Conservation (phyloP, 2,797 vertebrate species). For the Myotis pilosus region DNA sequence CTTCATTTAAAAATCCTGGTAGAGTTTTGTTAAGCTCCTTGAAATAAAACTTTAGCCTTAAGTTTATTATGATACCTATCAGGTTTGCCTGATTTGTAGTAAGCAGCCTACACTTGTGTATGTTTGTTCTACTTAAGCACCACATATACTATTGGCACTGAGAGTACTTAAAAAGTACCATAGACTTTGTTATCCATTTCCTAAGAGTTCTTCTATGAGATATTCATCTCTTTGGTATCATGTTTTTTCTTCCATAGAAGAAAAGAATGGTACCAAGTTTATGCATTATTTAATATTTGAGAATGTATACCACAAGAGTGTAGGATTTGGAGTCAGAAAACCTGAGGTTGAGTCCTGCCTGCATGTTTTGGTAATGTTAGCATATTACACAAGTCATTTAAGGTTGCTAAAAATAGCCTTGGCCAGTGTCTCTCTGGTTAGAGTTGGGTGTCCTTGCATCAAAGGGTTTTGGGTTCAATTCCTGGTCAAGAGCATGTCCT, state of each 20-base stretch:
- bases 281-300: slow-evolving; percentile 14
- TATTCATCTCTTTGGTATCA: background rate
- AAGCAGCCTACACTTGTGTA: background rate
- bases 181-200: background rate
- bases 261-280: background rate
- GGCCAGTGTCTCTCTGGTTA: background rate
- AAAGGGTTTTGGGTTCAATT: background rate
- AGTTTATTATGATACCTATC: slow-evolving; percentile 12
- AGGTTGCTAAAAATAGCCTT: background rate
- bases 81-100: background rate
- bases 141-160: background rate
- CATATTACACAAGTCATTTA: background rate
- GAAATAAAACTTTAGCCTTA: background rate
- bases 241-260: background rate
- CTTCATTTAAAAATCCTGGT: background rate
- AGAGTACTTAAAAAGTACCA: background rate
- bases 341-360: background rate
- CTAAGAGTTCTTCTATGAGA: background rate
- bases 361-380: background rate
- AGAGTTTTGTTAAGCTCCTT: background rate
- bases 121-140: slow-evolving; percentile 15
- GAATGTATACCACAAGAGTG: background rate
- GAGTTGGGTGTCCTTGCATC: background rate
- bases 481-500: background rate
- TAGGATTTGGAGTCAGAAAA: background rate